A percentile compares a stretch with the other conserved stretches of the same genome.
These are phyloP conservation scores for Poeciliopsis gracilis DNA, from an alignment of 2,797 vertebrate genomes.

Conservation along the genomic window DNA sequence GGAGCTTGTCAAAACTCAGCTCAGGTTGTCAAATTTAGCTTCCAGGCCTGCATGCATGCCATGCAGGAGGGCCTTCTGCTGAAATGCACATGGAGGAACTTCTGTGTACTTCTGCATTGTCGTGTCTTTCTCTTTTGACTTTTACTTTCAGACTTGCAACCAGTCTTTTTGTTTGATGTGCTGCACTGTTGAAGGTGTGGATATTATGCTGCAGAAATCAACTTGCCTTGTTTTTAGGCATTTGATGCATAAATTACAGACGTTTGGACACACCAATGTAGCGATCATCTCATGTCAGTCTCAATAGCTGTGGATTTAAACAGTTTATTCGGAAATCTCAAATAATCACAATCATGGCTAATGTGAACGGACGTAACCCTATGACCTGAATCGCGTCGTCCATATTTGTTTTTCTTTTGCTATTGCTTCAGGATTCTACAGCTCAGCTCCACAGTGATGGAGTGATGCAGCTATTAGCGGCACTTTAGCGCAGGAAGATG, in stretches of 20 bases:
- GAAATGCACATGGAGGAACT: not conserved
- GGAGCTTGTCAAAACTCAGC: conserved; percentile 13
- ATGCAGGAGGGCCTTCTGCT: conserved; percentile 1
- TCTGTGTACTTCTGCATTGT: not conserved
- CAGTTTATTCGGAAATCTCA: not conserved
- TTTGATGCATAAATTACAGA: not conserved
- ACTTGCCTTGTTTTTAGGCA: too few species aligned
- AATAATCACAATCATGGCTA: not conserved
- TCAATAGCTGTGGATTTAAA: not conserved
- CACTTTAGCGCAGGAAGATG: not conserved
- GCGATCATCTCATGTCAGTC: too few species aligned
- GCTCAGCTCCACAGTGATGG: not conserved
- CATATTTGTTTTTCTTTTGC: not conserved
- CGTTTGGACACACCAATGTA: not conserved
- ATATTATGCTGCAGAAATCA: not conserved
- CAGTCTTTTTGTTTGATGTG: not conserved
- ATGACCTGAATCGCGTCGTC: not conserved
- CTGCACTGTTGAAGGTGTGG: not conserved
- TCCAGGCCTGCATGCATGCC: not conserved
- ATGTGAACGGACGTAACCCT: not conserved
- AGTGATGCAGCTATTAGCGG: not conserved
- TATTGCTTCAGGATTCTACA: too few species aligned
- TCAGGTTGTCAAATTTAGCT: conserved; percentile 13
- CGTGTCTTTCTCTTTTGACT: not conserved
- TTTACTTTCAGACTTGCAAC: not conserved